Conservation (phyloP, 2,797 vertebrate genomes). For the Syngnathus acus region DNA sequence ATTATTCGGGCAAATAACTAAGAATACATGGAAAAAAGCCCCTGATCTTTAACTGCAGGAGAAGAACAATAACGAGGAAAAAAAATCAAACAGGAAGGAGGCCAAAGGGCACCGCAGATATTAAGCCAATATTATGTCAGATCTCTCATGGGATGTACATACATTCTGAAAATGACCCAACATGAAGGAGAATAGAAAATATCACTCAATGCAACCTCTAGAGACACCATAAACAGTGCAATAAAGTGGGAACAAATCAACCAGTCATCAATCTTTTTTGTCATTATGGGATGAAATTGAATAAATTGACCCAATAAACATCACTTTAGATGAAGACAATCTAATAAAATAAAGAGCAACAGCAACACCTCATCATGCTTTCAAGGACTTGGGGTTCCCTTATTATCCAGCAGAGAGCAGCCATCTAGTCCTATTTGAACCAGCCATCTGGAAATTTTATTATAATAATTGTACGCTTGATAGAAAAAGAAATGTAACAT, state of each 20-base stretch:
- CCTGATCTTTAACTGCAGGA: constrained; percentile 15
- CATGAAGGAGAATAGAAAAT: constrained; percentile 20
- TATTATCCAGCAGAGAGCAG: constrained; percentile 7
- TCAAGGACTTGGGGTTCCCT: constrained; percentile 28
- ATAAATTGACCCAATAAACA: background rate
- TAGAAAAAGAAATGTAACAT: background rate
- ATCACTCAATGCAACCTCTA: constrained; percentile 17
- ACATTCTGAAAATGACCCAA: constrained; percentile 20
- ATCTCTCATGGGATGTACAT: constrained; percentile 36
- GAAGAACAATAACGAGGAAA: constrained; percentile 21
- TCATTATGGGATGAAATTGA: background rate
- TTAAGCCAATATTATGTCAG: constrained; percentile 53
- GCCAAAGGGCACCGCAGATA: constrained; percentile 59
- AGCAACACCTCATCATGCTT: constrained; percentile 23
- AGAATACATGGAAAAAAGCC: constrained; percentile 26
- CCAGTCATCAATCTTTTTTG: background rate
- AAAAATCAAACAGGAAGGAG: constrained; percentile 19
- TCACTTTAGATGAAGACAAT: background rate
- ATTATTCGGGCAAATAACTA: constrained; percentile 45
- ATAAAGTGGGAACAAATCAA: background rate
- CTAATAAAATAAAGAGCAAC: background rate
- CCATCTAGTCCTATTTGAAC: constrained; percentile 8
- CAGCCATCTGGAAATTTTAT: constrained; percentile 46
- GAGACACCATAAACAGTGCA: background rate
- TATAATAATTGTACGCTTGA: background rate